phyloP scores from a whole-genome alignment of 2,113 vertebrate genomes.

The Promerops cafer region DNA sequence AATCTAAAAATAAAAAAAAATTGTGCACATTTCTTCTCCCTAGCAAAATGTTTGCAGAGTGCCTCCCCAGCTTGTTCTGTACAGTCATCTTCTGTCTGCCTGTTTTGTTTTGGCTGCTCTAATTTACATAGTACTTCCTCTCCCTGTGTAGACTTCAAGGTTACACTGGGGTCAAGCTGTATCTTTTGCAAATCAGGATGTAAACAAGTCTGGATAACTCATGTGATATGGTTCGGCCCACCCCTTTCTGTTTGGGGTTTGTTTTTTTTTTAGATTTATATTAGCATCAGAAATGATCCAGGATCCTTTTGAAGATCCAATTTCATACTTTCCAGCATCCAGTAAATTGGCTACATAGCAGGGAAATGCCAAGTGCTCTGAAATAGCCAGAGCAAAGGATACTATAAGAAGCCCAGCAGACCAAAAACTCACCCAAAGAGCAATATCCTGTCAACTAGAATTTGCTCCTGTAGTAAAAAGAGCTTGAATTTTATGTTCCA shows the following conservation, averaged over 20 bases:
- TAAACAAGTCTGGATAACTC: slow-evolving; percentile 52
- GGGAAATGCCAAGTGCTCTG: slow-evolving; percentile 22
- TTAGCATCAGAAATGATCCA: slow-evolving; percentile 4
- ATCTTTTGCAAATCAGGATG: slow-evolving; percentile 53
- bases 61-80: background rate
- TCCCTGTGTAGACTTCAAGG: slow-evolving; percentile 16
- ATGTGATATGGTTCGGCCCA: background rate
- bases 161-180: slow-evolving; percentile 18
- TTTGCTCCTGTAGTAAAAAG: background rate
- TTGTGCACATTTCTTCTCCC: background rate
- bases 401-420: background rate
- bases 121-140: slow-evolving; percentile 60
- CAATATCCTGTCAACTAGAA: background rate
- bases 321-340: slow-evolving; percentile 5
- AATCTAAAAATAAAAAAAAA: background rate
- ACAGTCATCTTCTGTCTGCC: background rate
- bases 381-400: background rate
- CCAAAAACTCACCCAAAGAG: background rate
- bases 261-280: background rate
- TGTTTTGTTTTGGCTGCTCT: slow-evolving; percentile 24
- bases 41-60: background rate
- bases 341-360: background rate
- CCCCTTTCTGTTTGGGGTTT: background rate
- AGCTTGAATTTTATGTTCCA: background rate
- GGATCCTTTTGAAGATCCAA: slow-evolving; percentile 1